These are phyloP conservation scores for Eristalinus sepulchralis DNA, from an alignment of 2,888 invertebrate genomes.

Conservation along the genomic window DNA sequence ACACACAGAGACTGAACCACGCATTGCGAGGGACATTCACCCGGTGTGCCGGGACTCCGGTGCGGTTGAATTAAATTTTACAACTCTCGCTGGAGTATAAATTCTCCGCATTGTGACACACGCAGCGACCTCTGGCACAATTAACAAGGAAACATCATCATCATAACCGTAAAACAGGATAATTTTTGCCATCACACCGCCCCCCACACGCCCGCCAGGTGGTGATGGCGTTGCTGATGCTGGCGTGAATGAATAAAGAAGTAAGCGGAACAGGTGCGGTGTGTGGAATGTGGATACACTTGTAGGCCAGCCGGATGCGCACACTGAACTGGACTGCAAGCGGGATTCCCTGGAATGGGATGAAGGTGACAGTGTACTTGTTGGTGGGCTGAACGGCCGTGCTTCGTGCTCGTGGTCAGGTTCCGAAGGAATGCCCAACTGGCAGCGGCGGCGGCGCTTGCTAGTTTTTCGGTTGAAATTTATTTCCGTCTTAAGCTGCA, in stretches of 20 bases:
- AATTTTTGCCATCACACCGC: slow-evolving; percentile 68
- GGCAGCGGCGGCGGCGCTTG: slow-evolving; percentile 15
- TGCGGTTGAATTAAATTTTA: slow-evolving; percentile 71
- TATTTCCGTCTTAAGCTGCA: slow-evolving; percentile 65
- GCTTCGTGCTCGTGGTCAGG: slow-evolving; percentile 57
- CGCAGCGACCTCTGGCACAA: slow-evolving; percentile 71
- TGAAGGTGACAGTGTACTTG: slow-evolving; percentile 36
- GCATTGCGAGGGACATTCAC: slow-evolving; percentile 58
- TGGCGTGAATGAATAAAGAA: slow-evolving; percentile 54
- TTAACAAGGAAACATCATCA: slow-evolving; percentile 71
- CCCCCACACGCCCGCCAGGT: slow-evolving; percentile 2
- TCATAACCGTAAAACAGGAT: slow-evolving; percentile 70
- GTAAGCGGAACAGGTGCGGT: slow-evolving; percentile 60
- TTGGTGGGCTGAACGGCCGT: slow-evolving; percentile 44
- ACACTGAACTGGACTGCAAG: neutral
- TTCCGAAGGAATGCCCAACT: slow-evolving; percentile 30
- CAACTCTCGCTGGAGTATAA: slow-evolving; percentile 70
- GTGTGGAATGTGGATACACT: slow-evolving; percentile 10
- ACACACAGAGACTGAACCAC: too few relatives aligned
- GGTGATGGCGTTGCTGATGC: slow-evolving; percentile 5
- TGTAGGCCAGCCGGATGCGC: slow-evolving; percentile 37
- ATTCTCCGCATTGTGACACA: slow-evolving; percentile 68
- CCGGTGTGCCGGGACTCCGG: slow-evolving; percentile 43
- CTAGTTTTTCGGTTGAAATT: slow-evolving; percentile 36
- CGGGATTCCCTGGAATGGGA: neutral